These are phyloP conservation scores for Geothlypis trichas DNA, from an alignment of 2,113 vertebrate species.

Conservation along the genomic window DNA sequence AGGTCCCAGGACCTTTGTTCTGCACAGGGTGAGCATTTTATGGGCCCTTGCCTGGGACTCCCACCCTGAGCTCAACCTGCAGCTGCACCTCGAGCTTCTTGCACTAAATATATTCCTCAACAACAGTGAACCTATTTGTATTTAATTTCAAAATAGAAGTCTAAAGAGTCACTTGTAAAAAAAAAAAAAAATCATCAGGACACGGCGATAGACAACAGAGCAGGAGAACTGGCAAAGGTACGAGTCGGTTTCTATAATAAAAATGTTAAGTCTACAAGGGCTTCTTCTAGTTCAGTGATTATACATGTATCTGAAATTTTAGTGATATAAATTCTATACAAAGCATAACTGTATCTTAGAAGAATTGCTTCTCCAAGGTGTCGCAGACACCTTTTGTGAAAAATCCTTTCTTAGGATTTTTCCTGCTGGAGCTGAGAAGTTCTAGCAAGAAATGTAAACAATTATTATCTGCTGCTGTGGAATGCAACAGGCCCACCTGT, in stretches of 20 bases:
- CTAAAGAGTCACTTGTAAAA: not conserved
- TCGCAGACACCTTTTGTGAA: no score
- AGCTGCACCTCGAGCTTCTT: accelerated
- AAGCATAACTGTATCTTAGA: not conserved
- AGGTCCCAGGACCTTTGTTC: not conserved
- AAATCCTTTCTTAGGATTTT: no score
- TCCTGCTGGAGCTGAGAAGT: no score
- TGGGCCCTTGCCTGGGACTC: not conserved
- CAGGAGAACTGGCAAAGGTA: not conserved
- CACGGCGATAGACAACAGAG: accelerated
- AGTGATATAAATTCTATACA: not conserved
- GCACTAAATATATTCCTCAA: not conserved
- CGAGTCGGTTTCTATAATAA: not conserved
- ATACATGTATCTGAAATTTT: not conserved
- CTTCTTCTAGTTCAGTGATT: not conserved
- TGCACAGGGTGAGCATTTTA: not conserved
- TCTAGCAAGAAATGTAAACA: no score
- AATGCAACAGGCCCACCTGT: no score
- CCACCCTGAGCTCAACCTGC: no score
- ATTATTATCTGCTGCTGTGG: no score
- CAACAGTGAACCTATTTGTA: not conserved
- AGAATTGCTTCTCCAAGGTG: not conserved
- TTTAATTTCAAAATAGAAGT: not conserved
- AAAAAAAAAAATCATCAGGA: not conserved
- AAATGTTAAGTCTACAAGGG: not conserved